Base-by-base conservation (phyloP, 2,113 vertebrate genomes). In the Dolichallabes microphthalmus region DNA sequence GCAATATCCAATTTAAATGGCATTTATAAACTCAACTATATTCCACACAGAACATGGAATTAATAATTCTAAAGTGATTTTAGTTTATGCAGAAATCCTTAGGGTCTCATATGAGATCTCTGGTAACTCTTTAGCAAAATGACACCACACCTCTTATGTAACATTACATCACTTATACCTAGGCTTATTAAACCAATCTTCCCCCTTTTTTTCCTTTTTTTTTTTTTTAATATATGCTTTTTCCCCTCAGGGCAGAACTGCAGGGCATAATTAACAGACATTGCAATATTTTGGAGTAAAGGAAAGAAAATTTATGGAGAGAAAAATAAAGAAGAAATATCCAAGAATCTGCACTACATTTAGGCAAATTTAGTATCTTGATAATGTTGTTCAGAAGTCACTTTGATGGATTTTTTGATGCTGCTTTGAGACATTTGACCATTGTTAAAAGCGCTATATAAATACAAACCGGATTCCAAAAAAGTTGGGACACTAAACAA, bases 1-100 rank as follows among this genome's bases (percentile, higher is more conserved):
- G 20, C 78, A 81, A 81, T 74, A 86, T 85, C 75, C 52, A 66
- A 85, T 68, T 69, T 80, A 80, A 74, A 80, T 32, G 35, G 22
- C 25, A 27, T 80, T 85, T 53, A 85, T 78, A 52, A 78, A 71
- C 27, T 69, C 27, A 4, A 15, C 27, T 32, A 57, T 53, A 39
- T 57, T 80, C 22, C 20, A 64, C 10, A 3, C 15, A 63, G 58
- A 61, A 32, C 39, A 71, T 60, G 55, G 35, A 71, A 58, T 71
- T 78, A 80, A 61, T 58, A 58, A 57, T 55, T 85, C 35, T 85
- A 80, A 85, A 60, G 32, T 58, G 53, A 69, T 68, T 69, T 57
- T 35, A 39, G 20, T 52, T 68, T 27, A 58, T 69, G 32, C 25
- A 58, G 50, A 57, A 58, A 45, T 79, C 75, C 61, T 78, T 3